phyloP scores from a whole-genome alignment of 1,140 invertebrate genomes.

The Drosophila funebris region DNA sequence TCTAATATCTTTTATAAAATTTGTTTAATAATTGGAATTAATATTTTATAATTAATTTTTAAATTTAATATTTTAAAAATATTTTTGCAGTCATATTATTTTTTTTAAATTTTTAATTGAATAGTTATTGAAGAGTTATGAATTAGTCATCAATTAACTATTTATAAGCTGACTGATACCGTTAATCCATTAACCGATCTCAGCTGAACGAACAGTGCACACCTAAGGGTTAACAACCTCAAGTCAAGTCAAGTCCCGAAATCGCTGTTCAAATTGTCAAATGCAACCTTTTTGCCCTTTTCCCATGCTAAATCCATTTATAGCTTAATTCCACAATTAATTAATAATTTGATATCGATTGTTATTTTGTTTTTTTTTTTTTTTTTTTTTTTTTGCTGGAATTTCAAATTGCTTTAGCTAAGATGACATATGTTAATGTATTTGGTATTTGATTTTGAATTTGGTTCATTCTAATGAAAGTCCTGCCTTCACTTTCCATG shows the following conservation, averaged over 20 bases:
- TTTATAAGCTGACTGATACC: no score
- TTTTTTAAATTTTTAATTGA: no score
- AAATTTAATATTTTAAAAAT: no score
- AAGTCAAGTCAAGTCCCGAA: no score
- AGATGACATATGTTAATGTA: slow-evolving; percentile 20
- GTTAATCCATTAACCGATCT: no score
- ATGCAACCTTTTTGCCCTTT: neutral
- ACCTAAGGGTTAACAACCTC: neutral
- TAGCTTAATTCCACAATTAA: slow-evolving; percentile 2
- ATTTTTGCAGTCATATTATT: no score
- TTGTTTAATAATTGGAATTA: no score
- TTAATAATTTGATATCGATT: neutral
- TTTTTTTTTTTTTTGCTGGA: neutral
- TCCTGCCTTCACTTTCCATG: slow-evolving; percentile 18
- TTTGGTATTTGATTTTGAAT: neutral
- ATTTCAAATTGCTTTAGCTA: neutral
- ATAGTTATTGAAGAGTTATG: no score
- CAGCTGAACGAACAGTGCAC: neutral
- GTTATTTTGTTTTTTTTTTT: no score
- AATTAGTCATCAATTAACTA: no score
- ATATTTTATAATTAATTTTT: no score
- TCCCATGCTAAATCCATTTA: neutral
- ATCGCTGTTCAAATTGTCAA: neutral
- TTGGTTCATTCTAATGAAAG: slow-evolving; percentile 17
- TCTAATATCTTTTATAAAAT: no score